A percentile compares a stretch with the other conserved stretches of the same genome.
Evolutionary conservation across 2,888 invertebrate genomes (phyloP).

Genomic region (Melanargia galathea): DNA sequence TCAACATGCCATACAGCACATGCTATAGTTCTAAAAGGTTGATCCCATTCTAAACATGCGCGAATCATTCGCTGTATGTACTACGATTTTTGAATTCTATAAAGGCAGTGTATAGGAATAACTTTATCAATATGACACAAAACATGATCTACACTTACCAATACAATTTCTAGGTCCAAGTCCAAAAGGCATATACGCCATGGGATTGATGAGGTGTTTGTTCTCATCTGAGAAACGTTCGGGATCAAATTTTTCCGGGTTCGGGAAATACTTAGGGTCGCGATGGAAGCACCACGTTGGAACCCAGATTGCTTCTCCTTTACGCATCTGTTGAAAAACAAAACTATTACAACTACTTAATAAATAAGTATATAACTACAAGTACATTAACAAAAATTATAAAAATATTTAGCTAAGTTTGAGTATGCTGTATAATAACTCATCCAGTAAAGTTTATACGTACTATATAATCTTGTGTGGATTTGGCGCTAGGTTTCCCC

Average conservation of each 20-base stretch:
- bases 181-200: slow-evolving; percentile 82
- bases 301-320: slow-evolving; percentile 58
- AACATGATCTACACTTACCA: slow-evolving; percentile 55
- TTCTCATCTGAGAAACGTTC: slow-evolving; percentile 83
- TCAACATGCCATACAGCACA: no score
- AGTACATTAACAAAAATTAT: no score
- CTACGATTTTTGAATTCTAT: neutral
- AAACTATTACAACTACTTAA: neutral
- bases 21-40: no score
- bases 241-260: slow-evolving; percentile 83
- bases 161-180: slow-evolving; percentile 84
- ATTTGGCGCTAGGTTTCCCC: slow-evolving; percentile 56
- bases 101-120: neutral
- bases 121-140: neutral
- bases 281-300: slow-evolving; percentile 73
- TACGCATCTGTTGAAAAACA: slow-evolving; percentile 48
- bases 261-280: slow-evolving; percentile 76
- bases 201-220: slow-evolving; percentile 62
- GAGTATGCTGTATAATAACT: no score
- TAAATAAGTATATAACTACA: no score
- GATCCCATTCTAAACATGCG: no score
- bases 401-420: no score
- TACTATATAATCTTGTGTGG: slow-evolving; percentile 59
- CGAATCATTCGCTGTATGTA: no score
- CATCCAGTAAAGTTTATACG: slow-evolving; percentile 40